Evolutionary conservation across 2,888 invertebrate species (phyloP), one percentile per base, ranked within the genome.

Genomic region (Nesidiocoris tenuis): DNA sequence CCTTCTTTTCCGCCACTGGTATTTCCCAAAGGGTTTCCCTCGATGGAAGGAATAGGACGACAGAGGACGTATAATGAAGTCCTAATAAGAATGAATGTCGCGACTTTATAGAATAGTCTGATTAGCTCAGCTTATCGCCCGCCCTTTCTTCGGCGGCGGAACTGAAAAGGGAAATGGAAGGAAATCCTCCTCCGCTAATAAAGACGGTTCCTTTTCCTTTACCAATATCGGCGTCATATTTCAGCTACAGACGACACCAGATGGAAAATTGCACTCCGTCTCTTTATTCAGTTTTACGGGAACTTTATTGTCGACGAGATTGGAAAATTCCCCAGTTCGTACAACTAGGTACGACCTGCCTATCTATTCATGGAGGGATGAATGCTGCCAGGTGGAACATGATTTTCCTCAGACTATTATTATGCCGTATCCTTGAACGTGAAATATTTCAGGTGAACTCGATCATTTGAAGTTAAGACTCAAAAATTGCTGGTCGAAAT

Each of bases 31-130:
- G 72, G 72, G 61, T 21, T 61, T 61, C 61, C 54, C 54, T 39
- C 61, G 22, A 67, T 39, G 67, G 70, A 19, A 3, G 39, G 39
- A 39, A 39, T 12, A 39, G 39, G 12, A 39, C 39, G 39, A 39
- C 39, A 12, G 39, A 39, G 39, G 39, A 39, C 39, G 39, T 63
- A 72, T 72, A 72, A 72, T 72, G 72, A 72, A 72, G 72, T 61
- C 63, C 72, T 72, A 72, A 72, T 72, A 72, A 72, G 72, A 61
- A 72, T 72, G 72, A 72, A 72, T 61, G 72, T 72, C 72, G 61
- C 18, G 25, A 12, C 70, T 72, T 72, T 63, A 72, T 39, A 63
- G 63, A 63, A 72, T 63, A 61, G 61, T 72, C 72, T 72, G 72
- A 72, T 72, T 72, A 72, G 72, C 39, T 39, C 61, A 72, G 72